A percentile compares a stretch with the other conserved stretches of the same genome.
Conservation (phyloP, 2,888 invertebrate species). For the Bellardia pandia region DNA sequence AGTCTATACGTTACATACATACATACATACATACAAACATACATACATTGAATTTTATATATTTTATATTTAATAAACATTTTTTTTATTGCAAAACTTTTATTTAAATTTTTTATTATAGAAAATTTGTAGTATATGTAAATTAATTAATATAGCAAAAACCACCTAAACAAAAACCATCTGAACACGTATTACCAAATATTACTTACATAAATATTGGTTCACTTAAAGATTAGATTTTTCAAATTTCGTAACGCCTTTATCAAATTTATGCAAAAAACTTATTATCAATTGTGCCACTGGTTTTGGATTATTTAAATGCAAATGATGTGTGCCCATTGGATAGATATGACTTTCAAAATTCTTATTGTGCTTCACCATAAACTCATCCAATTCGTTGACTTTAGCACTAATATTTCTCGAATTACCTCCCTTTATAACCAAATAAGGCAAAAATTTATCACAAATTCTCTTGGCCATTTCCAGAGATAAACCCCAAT, state of each 20-base stretch:
- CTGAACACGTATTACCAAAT: no score
- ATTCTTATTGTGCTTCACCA: constrained; percentile 85
- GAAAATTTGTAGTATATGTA: no score
- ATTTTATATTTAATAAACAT: no score
- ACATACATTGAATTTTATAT: no score
- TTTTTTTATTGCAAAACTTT: no score
- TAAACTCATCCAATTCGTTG: constrained; percentile 85
- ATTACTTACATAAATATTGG: neutral
- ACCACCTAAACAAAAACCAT: no score
- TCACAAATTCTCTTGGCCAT: constrained; percentile 85
- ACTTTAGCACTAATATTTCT: constrained; percentile 84
- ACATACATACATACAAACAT: no score
- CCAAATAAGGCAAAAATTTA: constrained; percentile 85
- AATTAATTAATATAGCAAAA: no score
- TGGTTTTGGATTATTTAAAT: constrained; percentile 87
- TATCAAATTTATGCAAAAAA: constrained; percentile 84
- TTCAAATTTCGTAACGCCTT: neutral
- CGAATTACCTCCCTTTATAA: constrained; percentile 86
- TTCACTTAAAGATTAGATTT: constrained; percentile 45
- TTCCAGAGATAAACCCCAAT: constrained; percentile 85
- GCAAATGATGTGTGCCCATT: constrained; percentile 89
- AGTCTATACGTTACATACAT: no score
- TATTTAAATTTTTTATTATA: no score
- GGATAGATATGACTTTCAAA: constrained; percentile 86
- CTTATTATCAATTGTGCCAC: constrained; percentile 85